Percentiles rank a stretch among this genome's conserved stretches.
Evolutionary conservation across 2,797 vertebrate genomes (phyloP).

Genomic region (Lycodopsis pacificus): DNA sequence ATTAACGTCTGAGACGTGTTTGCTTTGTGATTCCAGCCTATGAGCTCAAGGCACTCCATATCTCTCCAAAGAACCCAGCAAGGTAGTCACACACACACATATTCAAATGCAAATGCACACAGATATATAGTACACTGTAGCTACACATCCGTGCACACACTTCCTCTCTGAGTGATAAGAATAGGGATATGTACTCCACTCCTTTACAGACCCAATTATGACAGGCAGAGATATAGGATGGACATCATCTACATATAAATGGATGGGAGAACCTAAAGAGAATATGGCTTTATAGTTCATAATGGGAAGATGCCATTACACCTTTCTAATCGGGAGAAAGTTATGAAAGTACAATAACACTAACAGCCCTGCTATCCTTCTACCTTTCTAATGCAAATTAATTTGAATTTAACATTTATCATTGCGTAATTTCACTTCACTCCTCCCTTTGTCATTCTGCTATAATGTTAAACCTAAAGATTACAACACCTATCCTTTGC

Average conservation of each 20-base stretch:
- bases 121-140: slow-evolving; percentile 10
- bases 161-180: slow-evolving; percentile 59
- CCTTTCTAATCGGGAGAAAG: slow-evolving; percentile 81
- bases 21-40: slow-evolving; percentile 52
- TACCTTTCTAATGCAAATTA: slow-evolving; percentile 71
- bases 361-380: slow-evolving; percentile 56
- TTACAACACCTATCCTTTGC: not conserved
- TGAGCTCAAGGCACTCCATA: slow-evolving; percentile 50
- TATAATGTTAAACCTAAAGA: slow-evolving; percentile 29
- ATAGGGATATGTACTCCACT: slow-evolving; percentile 71
- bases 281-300: slow-evolving; percentile 76
- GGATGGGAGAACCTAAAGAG: slow-evolving; percentile 80
- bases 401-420: slow-evolving; percentile 83
- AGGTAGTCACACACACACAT: slow-evolving; percentile 24
- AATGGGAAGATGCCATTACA: slow-evolving; percentile 82
- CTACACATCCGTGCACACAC: slow-evolving; percentile 24
- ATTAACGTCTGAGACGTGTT: slow-evolving; percentile 61
- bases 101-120: slow-evolving; percentile 30
- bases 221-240: slow-evolving; percentile 80
- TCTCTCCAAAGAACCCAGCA: slow-evolving; percentile 38
- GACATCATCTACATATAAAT: slow-evolving; percentile 91
- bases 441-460: slow-evolving; percentile 24
- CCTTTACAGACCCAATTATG: slow-evolving; percentile 84
- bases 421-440: slow-evolving; percentile 65
- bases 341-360: slow-evolving; percentile 86